Evolutionary conservation across 30 jellyfish, hydroid and myxozoan species (phyloP), one percentile per base, ranked within the genome.

Genomic region (Mastigias papua): DNA sequence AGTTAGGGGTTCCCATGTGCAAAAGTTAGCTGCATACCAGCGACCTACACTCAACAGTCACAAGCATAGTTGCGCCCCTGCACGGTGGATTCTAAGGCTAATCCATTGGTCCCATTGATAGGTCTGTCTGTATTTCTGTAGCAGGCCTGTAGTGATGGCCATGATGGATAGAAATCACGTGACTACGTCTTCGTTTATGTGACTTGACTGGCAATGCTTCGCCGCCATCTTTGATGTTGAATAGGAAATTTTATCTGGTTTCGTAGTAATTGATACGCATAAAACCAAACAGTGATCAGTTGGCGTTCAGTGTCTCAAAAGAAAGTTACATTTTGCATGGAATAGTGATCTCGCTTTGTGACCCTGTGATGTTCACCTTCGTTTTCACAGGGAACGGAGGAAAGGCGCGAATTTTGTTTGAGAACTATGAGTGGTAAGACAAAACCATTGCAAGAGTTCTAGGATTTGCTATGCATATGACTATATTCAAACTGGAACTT

Each of bases 321-420:
- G 6, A 25, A 42, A 15, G 13, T 42, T 42, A 4, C 13, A 8
- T 42, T 42, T 42, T 15, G 6, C 67, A 54, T 5, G 67, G 25
- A 54, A 37, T 60, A 23, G 58, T 11, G 69, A 30, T 50, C 81
- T 31, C 57, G 32, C 86, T 66, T 82, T 82, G 92, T 82, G 86
- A 31, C 92, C 92, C 92, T 82, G 92, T 82, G 92, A 31, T 58
- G 63, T 23, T 32, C 42, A 73, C 86, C 75, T 70, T 25, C 37
- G 77, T 71, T 82, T 57, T 69, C 92, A 82, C 92, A 82, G 92
- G 92, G 92, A 82, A 27, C 92, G 81, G 92, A 82, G 92, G 92
- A 82, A 82, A 32, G 91, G 91, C 91, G 91, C 82, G 91, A 81
- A 81, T 7, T 76, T 54, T 27, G 30, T 46, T 31, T 25, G 16